Percentiles rank a stretch among this genome's conserved stretches.
These are phyloP conservation scores for Cetonia aurata DNA, from an alignment of 2,888 invertebrate genomes.

Conservation along the genomic window DNA sequence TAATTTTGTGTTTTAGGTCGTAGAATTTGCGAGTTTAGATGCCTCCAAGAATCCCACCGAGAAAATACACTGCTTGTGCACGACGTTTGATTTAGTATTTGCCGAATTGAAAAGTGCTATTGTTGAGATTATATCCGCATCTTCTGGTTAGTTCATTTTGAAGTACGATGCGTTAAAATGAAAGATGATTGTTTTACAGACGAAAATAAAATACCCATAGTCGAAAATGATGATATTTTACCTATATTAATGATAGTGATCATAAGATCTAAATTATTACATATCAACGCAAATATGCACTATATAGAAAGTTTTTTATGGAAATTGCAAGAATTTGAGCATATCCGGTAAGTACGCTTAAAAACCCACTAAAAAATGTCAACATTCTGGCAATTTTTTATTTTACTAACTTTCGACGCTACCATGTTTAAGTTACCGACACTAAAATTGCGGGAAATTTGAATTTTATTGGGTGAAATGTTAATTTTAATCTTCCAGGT, in stretches of 20 bases:
- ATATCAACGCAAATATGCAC: constrained; percentile 65
- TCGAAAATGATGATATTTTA: constrained; percentile 63
- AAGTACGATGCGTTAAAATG: no score
- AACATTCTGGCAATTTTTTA: no score
- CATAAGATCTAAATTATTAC: constrained; percentile 64
- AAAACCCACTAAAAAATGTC: constrained; percentile 1
- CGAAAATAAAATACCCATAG: constrained; percentile 59
- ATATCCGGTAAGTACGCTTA: constrained; percentile 39
- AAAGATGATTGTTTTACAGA: constrained; percentile 9
- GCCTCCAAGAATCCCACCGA: constrained; percentile 64
- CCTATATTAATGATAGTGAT: constrained; percentile 65
- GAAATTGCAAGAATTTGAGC: constrained; percentile 53
- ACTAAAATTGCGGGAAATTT: no score
- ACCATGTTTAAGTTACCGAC: no score
- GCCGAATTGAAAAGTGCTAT: constrained; percentile 67
- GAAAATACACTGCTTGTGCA: constrained; percentile 66
- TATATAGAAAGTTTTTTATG: constrained; percentile 65
- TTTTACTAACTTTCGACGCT: no score
- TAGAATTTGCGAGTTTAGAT: constrained; percentile 66
- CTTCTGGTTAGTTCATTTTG: constrained; percentile 55
- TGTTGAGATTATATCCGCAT: constrained; percentile 62
- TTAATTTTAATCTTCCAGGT: constrained; percentile 50
- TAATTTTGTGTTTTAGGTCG: constrained; percentile 59
- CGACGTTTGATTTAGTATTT: constrained; percentile 66
- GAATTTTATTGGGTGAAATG: not conserved